phyloP scores from a whole-genome alignment of 2,888 invertebrate genomes.

The Drosophila lacicola region DNA sequence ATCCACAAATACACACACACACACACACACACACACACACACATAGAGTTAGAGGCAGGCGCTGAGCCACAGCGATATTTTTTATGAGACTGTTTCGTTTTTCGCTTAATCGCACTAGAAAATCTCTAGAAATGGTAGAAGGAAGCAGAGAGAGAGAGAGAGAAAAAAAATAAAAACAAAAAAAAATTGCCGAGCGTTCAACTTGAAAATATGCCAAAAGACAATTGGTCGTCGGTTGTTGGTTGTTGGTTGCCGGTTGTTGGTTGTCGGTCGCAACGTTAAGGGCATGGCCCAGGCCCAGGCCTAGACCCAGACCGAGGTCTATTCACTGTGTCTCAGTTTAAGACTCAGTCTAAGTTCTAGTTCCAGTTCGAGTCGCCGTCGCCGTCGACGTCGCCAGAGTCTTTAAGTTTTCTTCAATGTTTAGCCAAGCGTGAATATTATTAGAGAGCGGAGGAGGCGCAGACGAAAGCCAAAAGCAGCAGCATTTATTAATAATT shows the following conservation, averaged over 20 bases:
- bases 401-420: constrained; percentile 73
- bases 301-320: constrained; percentile 19
- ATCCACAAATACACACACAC: constrained; percentile 26
- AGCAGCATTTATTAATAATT: constrained; percentile 77
- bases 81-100: constrained; percentile 77
- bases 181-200: constrained; percentile 71
- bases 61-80: constrained; percentile 57
- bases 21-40: neutral
- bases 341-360: constrained; percentile 37
- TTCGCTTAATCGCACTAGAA: constrained; percentile 76
- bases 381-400: constrained; percentile 43
- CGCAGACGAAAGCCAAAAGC: constrained; percentile 37
- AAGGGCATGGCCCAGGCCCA: constrained; percentile 64
- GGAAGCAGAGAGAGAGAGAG: constrained; percentile 32
- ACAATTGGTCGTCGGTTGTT: constrained; percentile 73
- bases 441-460: constrained; percentile 62
- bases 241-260: constrained; percentile 44
- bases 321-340: constrained; percentile 28
- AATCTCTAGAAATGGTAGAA: constrained; percentile 66
- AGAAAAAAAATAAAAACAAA: constrained; percentile 7
- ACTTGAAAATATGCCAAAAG: constrained; percentile 80
- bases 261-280: constrained; percentile 49
- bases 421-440: constrained; percentile 75
- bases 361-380: constrained; percentile 36
- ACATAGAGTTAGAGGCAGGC: constrained; percentile 20